Conservation (phyloP, 2,113 vertebrate species). For the Excalfactoria chinensis region DNA sequence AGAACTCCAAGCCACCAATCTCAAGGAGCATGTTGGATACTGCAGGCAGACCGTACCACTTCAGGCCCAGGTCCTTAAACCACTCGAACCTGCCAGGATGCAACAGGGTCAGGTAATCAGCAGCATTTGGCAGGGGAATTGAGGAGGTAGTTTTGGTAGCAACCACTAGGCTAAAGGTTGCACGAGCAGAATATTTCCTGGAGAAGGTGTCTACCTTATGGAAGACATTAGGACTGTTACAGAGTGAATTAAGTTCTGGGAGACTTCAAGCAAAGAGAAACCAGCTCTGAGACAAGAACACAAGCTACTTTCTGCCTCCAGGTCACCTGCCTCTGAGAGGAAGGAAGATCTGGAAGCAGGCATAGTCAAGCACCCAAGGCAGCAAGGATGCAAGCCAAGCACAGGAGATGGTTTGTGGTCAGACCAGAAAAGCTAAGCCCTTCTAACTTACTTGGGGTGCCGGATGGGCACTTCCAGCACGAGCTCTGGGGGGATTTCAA, state of each 20-base stretch:
- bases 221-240: accelerated
- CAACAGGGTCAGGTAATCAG: background rate
- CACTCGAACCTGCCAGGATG: constrained; percentile 85
- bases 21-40: constrained; percentile 98
- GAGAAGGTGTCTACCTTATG: background rate
- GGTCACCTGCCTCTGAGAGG: background rate
- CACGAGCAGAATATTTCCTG: background rate
- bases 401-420: background rate
- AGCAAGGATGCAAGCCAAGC: background rate
- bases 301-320: background rate
- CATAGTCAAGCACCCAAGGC: background rate
- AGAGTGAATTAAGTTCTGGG: background rate
- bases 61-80: constrained; percentile 93
- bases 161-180: background rate
- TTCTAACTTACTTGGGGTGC: constrained; percentile 92
- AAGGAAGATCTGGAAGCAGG: background rate
- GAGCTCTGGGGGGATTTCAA: constrained; percentile 93
- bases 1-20: constrained; percentile 94
- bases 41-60: constrained; percentile 94
- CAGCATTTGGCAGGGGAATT: background rate
- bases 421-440: background rate
- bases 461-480: constrained; percentile 94
- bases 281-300: background rate
- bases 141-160: background rate
- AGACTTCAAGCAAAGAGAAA: background rate